These are phyloP conservation scores for Poecilus cupreus DNA, from an alignment of 2,888 invertebrate genomes.

Conservation along the genomic window DNA sequence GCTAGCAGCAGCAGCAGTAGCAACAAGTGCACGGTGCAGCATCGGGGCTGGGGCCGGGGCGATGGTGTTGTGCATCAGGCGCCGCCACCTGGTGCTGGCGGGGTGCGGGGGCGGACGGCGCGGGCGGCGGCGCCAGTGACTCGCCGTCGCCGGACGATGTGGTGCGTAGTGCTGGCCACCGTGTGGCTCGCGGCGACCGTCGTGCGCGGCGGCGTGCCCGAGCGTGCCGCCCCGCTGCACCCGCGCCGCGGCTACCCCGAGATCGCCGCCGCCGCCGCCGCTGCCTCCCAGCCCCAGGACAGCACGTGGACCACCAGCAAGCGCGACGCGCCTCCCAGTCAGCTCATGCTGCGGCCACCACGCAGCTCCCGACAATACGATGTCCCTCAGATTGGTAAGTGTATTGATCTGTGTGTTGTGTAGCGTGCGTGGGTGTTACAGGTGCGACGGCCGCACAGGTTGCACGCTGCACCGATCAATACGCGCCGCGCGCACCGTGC, in stretches of 20 bases:
- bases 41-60: constrained; percentile 69
- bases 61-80: constrained; percentile 63
- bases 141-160: constrained; percentile 66
- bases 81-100: constrained; percentile 31
- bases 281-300: constrained; percentile 67
- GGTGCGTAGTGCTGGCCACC: constrained; percentile 70
- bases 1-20: constrained; percentile 71
- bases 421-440: constrained; percentile 54
- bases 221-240: constrained; percentile 63
- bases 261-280: constrained; percentile 68
- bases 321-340: constrained; percentile 71
- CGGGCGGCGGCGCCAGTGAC: constrained; percentile 41
- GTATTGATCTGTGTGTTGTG: constrained; percentile 54
- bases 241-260: constrained; percentile 71
- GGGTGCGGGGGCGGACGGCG: constrained; percentile 50
- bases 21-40: constrained; percentile 65
- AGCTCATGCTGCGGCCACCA: constrained; percentile 86
- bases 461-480: constrained; percentile 57
- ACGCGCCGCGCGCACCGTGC: constrained; percentile 65
- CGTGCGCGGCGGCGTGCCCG: constrained; percentile 50
- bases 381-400: constrained; percentile 88
- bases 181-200: constrained; percentile 69
- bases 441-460: constrained; percentile 59
- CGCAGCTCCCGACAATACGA: constrained; percentile 87
- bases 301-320: constrained; percentile 63